Evolutionary conservation across 2,797 vertebrate species (phyloP).

Genomic region (Gobio occitaniae): DNA sequence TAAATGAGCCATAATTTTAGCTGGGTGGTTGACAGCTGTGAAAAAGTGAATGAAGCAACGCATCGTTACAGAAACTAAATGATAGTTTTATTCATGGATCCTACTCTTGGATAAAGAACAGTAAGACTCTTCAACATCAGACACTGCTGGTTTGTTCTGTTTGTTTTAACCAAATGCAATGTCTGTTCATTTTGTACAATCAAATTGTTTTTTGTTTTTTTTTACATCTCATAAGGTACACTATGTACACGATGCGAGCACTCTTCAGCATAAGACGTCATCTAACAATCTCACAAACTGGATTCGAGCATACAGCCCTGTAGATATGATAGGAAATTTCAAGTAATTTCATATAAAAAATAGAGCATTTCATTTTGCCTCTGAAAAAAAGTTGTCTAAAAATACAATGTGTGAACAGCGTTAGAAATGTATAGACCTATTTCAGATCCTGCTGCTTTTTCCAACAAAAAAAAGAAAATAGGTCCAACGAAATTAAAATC

Average conservation of each 20-base stretch:
- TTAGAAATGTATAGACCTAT: conserved; percentile 74
- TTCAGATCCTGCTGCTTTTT: conserved; percentile 60
- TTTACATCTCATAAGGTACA: conserved; percentile 73
- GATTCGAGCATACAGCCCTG: conserved; percentile 57
- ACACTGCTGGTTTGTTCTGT: conserved; percentile 64
- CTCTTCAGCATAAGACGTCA: conserved; percentile 59
- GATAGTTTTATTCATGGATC: conserved; percentile 75
- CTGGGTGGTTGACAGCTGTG: not conserved
- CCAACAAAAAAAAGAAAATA: conserved; percentile 49
- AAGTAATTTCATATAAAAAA: conserved; percentile 83
- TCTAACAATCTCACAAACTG: conserved; percentile 66
- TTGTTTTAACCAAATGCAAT: conserved; percentile 70
- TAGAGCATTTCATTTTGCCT: conserved; percentile 74
- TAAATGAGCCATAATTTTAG: not conserved
- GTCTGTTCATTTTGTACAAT: conserved; percentile 67
- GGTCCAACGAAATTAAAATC: conserved; percentile 41
- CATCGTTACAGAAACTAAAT: conserved; percentile 72
- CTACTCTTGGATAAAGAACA: conserved; percentile 65
- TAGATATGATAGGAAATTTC: conserved; percentile 76
- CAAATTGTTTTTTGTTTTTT: conserved; percentile 66
- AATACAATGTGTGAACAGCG: conserved; percentile 74
- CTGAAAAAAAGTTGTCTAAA: conserved; percentile 74
- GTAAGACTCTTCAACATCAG: conserved; percentile 69
- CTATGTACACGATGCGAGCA: conserved; percentile 77
- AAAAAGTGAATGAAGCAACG: not conserved